Percentiles rank a stretch among this genome's conserved stretches.
These are phyloP conservation scores for Gonioctena quinquepunctata DNA, from an alignment of 1,140 invertebrate species.

Conservation along the genomic window DNA sequence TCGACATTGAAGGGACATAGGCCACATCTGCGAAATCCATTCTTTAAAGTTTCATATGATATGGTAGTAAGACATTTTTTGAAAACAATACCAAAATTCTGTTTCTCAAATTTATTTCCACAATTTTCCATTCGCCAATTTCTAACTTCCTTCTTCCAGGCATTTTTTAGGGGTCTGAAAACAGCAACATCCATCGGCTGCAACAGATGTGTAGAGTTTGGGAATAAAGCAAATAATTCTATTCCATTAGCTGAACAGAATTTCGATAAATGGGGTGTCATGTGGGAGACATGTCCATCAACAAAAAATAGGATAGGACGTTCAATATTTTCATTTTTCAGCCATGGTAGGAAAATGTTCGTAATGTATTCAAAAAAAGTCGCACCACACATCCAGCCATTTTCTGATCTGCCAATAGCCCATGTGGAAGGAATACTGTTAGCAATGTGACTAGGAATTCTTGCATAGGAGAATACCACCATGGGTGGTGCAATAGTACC, in stretches of 20 bases:
- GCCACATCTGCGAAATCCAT: too few relatives aligned
- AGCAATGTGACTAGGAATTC: constrained; percentile 38
- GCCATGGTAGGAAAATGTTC: constrained; percentile 18
- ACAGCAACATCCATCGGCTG: constrained; percentile 55
- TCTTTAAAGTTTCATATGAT: too few relatives aligned
- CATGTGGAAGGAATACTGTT: constrained; percentile 37
- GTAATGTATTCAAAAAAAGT: constrained; percentile 54
- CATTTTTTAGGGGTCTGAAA: constrained; percentile 42
- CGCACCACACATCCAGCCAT: constrained; percentile 55
- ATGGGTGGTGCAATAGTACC: constrained; percentile 38
- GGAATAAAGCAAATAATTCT: constrained; percentile 47
- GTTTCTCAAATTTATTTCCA: too few relatives aligned
- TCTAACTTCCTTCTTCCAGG: constrained; percentile 17
- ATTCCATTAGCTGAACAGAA: constrained; percentile 34
- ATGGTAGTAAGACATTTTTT: too few relatives aligned
- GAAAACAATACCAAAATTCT: too few relatives aligned
- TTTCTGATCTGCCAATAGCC: constrained; percentile 50
- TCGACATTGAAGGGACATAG: too few relatives aligned
- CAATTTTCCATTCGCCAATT: constrained; percentile 17
- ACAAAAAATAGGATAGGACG: constrained; percentile 53
- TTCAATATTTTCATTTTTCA: constrained; percentile 33
- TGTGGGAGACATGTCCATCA: constrained; percentile 55
- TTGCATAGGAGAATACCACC: constrained; percentile 53
- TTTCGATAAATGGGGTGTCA: constrained; percentile 38
- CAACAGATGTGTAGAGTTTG: constrained; percentile 49